A percentile compares a stretch with the other conserved stretches of the same genome.
phyloP scores from a whole-genome alignment of 2,888 invertebrate species.

The Dryomyza anilis region DNA sequence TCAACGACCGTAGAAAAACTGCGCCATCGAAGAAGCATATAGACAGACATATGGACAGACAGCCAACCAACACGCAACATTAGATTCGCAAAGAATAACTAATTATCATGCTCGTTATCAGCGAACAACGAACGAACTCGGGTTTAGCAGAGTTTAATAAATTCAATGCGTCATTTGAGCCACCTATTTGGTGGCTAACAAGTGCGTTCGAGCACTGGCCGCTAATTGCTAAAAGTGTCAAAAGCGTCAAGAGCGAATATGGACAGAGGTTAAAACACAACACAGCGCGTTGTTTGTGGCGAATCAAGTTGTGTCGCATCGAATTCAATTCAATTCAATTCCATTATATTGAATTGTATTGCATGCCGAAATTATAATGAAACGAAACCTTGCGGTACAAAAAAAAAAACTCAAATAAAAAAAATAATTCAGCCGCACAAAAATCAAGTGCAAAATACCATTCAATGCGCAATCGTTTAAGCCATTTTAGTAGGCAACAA shows the following conservation, averaged over 20 bases:
- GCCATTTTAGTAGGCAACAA: background rate
- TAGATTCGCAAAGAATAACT: slow-evolving; percentile 35
- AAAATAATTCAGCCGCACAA: background rate
- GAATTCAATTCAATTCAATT: too few species aligned
- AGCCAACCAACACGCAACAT: slow-evolving; percentile 1
- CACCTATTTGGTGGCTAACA: too few species aligned
- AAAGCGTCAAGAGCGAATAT: slow-evolving; percentile 6
- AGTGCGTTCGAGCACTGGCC: background rate
- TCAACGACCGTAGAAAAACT: slow-evolving; percentile 27
- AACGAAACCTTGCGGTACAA: too few species aligned
- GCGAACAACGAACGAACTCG: slow-evolving; percentile 13
- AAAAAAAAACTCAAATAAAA: background rate
- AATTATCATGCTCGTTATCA: slow-evolving; percentile 47
- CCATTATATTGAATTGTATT: too few species aligned
- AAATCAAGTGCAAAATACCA: slow-evolving; percentile 6
- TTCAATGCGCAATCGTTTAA: too few species aligned
- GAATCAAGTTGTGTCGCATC: too few species aligned
- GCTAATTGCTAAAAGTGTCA: background rate
- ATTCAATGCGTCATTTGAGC: too few species aligned
- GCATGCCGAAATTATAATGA: too few species aligned
- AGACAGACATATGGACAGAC: too few species aligned
- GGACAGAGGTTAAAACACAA: too few species aligned
- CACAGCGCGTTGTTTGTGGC: background rate
- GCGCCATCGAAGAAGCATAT: too few species aligned
- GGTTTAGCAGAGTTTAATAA: background rate